phyloP scores from a whole-genome alignment of 1,140 invertebrate species.

The Orussus abietinus region DNA sequence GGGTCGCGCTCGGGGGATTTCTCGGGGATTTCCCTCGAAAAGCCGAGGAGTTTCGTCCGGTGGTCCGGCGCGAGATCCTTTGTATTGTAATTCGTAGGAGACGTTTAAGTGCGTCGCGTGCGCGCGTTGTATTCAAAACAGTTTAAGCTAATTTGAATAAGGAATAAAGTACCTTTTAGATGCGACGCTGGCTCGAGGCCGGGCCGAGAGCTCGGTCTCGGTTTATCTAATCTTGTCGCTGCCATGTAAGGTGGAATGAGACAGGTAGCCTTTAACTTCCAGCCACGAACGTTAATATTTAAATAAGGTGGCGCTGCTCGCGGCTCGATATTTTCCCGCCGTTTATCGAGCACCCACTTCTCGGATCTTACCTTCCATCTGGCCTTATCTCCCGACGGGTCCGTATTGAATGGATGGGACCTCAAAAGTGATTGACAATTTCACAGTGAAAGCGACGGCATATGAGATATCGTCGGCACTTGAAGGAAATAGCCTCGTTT shows the following conservation, averaged over 20 bases:
- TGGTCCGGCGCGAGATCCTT: slow-evolving; percentile 27
- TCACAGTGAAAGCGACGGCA: no score
- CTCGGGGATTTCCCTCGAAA: slow-evolving; percentile 16
- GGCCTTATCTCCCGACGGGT: no score
- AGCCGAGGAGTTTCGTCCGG: slow-evolving; percentile 9
- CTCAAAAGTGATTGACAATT: no score
- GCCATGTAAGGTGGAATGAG: slow-evolving; percentile 34
- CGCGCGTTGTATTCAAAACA: slow-evolving; percentile 38
- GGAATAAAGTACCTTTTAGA: slow-evolving; percentile 31
- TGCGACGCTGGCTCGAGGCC: slow-evolving; percentile 13
- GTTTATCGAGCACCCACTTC: no score
- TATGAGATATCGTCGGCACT: no score
- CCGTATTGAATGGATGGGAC: no score
- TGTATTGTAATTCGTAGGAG: slow-evolving; percentile 36
- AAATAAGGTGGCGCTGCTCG: no score
- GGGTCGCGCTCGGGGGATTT: no score
- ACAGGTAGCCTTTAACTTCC: slow-evolving; percentile 31
- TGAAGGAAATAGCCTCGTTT: no score
- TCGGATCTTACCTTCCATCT: no score
- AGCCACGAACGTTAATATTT: slow-evolving; percentile 36
- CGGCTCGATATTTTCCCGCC: no score
- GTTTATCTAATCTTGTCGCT: slow-evolving; percentile 36
- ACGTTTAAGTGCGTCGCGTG: slow-evolving; percentile 26
- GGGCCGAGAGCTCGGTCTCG: slow-evolving; percentile 7
- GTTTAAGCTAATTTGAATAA: slow-evolving; percentile 40